Percentiles rank a stretch among this genome's conserved stretches.
phyloP scores from a whole-genome alignment of 2,797 vertebrate genomes.

The Onychomys torridus region DNA sequence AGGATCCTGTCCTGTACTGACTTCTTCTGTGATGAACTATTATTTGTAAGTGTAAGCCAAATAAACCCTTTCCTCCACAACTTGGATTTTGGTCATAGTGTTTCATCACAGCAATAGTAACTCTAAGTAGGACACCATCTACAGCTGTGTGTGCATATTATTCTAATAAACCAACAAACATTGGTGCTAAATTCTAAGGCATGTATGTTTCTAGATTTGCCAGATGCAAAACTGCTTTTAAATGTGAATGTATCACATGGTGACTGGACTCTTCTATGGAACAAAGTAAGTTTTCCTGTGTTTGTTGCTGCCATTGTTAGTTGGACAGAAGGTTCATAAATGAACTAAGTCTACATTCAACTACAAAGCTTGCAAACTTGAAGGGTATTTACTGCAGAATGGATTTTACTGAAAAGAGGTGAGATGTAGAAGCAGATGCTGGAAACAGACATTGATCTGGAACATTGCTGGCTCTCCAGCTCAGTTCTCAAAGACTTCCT shows the following conservation, averaged over 20 bases:
- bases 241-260: background rate
- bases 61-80: background rate
- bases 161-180: background rate
- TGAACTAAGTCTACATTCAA: background rate
- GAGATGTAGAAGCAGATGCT: background rate
- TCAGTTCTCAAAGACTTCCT: background rate
- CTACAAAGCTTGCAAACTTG: background rate
- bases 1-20: background rate
- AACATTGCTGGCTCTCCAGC: background rate
- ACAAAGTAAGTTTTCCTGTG: background rate
- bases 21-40: background rate
- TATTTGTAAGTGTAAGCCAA: background rate
- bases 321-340: background rate
- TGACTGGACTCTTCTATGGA: background rate
- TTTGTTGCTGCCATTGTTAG: background rate
- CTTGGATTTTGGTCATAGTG: background rate
- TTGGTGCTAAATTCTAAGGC: background rate
- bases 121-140: background rate
- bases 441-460: background rate
- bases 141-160: background rate
- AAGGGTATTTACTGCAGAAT: background rate
- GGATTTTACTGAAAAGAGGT: background rate
- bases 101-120: background rate
- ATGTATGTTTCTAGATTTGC: background rate
- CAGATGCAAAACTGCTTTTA: background rate